Evolutionary conservation across 2,888 invertebrate species (phyloP), one percentile per base, ranked within the genome.

Genomic region (Synanthedon myopaeformis): DNA sequence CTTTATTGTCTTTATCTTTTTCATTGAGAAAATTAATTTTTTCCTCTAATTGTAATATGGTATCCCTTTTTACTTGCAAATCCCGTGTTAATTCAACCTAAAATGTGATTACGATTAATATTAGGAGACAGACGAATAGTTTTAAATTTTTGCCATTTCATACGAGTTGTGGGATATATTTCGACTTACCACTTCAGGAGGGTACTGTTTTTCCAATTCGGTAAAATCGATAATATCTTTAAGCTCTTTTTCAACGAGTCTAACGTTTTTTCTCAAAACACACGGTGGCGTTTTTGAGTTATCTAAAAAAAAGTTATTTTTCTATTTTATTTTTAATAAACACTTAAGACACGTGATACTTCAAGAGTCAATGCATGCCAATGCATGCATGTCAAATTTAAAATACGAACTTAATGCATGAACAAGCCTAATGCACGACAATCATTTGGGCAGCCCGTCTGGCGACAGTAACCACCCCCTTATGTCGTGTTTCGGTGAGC

Each of bases 141-240:
- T 10, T 35, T 35, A 6, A 10, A 10, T 35, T 35, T 35, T 10
- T 35, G 2, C 3, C 10, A 35, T 35, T 35, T 8, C 35, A 35
- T 35, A 35, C 8, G 28, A 28, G 28, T 28, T 8, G 28, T 28
- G 28, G 1, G 5, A 0, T 35, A 10, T 35, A 35, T 10, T 35
- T 35, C 35, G 28, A 59, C 73, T 75, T 69, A 88, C 88, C 61
- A 87, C 82, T 53, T 71, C 73, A 13, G 83, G 81, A 5, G 76
- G 61, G 56, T 84, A 76, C 53, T 90, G 84, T 56, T 89, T 91
- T 69, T 92, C 92, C 58, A 90, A 73, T 53, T 87, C 84, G 1
- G 91, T 90, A 57, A 90, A 86, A 61, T 90, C 89, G 53, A 86
- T 74, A 13, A 92, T 76, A 54, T 89, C 89, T 58, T 84, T 73